Evolutionary conservation across 1,140 invertebrate genomes (phyloP), one percentile per base, ranked within the genome.

Genomic region (Orius laevigatus): DNA sequence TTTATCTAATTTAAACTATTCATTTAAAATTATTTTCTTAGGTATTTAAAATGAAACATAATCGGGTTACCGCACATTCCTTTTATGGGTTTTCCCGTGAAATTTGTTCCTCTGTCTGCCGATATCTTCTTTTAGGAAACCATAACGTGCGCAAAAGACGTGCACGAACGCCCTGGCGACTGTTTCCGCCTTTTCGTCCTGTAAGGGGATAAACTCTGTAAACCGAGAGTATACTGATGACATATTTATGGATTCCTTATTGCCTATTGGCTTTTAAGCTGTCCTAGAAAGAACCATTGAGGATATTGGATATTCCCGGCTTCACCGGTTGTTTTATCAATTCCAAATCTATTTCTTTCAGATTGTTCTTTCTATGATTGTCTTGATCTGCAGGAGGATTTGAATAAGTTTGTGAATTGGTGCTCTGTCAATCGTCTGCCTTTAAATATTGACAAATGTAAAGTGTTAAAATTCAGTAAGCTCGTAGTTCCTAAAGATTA

Each of bases 161-260:
- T 55, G 10, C 10, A 56, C 55, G 8, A 59, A 50, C 8, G 41
- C 41, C 11, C 48, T 43, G 8, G 56, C 54, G 11, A 57, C 49
- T 0, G 52, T 56, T 36, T 56, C 48, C 3, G 58, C 55, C 15
- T 48, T 55, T 48, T 59, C 51, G 44, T 63, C 42, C 18, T 49
- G 47, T 8, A 63, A 12, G 25, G 57, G 42, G 15, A 50, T 57
- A 8, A 53, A 55, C 46, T 59, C 54, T 6, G 19, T 33, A 50
- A 55, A 64, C 44, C 59, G n/a, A n/a, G 55, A 1, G 60, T 59
- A 9, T 59, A 62, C 32, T 57, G 53, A 33, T 59, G 58, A 25
- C 25, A 8, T 56, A n/a, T 56, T 57, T 6, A 58, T 32, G 36
- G 54, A 46, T 12, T 52, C 40, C n/a, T 16, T 2, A 11, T 8